A percentile compares a stretch with the other conserved stretches of the same genome.
Conservation (phyloP, 2,113 vertebrate genomes). For the Sander vitreus region DNA sequence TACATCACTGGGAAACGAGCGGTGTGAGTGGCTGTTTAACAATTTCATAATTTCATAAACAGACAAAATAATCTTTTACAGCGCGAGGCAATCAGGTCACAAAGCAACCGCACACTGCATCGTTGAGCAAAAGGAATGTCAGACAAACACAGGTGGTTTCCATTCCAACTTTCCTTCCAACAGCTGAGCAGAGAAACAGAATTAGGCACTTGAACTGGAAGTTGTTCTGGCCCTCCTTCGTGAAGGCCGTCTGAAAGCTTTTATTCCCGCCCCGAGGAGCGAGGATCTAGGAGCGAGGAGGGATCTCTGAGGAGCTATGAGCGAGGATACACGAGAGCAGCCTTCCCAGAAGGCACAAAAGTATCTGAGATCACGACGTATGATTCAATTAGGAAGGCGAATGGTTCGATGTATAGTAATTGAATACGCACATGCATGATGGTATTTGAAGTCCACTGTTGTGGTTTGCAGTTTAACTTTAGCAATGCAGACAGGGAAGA, state of each 20-base stretch:
- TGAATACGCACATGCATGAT: not conserved
- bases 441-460: not conserved
- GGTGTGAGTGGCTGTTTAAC: conserved; percentile 62
- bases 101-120: conserved; percentile 30
- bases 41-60: conserved; percentile 77
- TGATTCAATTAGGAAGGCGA: not conserved
- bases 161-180: conserved; percentile 53
- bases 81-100: conserved; percentile 68
- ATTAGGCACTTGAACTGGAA: not conserved
- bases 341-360: not conserved
- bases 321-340: too few species aligned
- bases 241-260: too few species aligned
- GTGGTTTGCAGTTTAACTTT: not conserved
- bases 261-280: too few species aligned
- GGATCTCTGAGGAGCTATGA: too few species aligned
- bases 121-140: conserved; percentile 62
- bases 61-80: conserved; percentile 75
- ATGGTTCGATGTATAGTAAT: not conserved
- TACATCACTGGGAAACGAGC: conserved; percentile 72
- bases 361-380: conserved; percentile 15
- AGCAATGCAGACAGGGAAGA: not conserved
- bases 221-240: too few species aligned
- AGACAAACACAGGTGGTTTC: conserved; percentile 73
- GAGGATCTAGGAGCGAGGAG: too few species aligned
- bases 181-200: conserved; percentile 45